Conservation (phyloP, 2,113 vertebrate genomes). For the Struthio camelus region DNA sequence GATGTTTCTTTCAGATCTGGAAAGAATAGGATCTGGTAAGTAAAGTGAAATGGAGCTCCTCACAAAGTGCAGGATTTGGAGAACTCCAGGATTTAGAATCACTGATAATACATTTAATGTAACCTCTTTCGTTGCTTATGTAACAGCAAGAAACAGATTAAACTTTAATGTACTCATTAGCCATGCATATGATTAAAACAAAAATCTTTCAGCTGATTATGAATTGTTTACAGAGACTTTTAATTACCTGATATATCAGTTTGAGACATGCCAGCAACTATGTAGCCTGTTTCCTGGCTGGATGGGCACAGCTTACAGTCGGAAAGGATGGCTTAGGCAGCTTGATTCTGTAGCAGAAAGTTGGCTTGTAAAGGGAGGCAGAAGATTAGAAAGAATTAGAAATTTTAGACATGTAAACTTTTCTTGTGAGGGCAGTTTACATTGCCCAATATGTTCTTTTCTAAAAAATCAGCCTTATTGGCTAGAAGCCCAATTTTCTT, state of each 20-base stretch:
- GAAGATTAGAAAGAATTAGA: slow-evolving; percentile 15
- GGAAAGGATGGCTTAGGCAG: slow-evolving; percentile 15
- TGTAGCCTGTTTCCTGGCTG: not conserved
- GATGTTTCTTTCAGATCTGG: not conserved
- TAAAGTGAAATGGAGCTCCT: not conserved
- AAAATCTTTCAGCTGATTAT: slow-evolving; percentile 15
- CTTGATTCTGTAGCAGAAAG: not conserved
- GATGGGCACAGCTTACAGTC: not conserved
- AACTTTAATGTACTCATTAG: slow-evolving; percentile 27
- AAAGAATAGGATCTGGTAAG: not conserved
- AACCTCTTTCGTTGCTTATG: not conserved
- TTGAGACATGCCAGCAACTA: not conserved
- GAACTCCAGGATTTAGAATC: not conserved
- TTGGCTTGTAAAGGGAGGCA: not conserved
- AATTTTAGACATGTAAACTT: slow-evolving; percentile 35
- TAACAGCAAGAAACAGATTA: not conserved
- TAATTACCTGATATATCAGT: not conserved
- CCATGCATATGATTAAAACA: slow-evolving; percentile 6
- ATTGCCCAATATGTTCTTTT: not conserved
- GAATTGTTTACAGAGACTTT: slow-evolving; percentile 25
- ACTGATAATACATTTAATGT: not conserved
- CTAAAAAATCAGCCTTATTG: not conserved
- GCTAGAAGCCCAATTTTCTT: not conserved
- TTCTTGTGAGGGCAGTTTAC: slow-evolving; percentile 26
- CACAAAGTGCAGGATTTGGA: not conserved